Evolutionary conservation across 2,113 vertebrate species (phyloP).

Genomic region (Aptenodytes patagonicus): DNA sequence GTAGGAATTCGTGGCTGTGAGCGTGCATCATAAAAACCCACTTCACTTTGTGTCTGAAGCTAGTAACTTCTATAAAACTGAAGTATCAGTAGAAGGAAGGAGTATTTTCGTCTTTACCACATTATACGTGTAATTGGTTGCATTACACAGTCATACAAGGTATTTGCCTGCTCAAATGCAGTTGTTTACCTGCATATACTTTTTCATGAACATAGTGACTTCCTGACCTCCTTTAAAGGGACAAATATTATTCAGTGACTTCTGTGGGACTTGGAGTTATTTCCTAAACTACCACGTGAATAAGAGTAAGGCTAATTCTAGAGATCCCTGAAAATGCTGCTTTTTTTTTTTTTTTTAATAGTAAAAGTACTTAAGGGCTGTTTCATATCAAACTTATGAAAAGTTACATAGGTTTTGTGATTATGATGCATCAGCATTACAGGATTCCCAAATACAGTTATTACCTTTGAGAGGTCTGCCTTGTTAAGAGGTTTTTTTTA

Average conservation of each 20-base stretch:
- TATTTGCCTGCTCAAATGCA: background rate
- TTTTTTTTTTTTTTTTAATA: background rate
- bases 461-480: background rate
- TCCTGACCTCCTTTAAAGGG: background rate
- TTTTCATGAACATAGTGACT: background rate
- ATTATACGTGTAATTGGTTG: background rate
- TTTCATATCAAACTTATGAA: background rate
- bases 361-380: background rate
- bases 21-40: background rate
- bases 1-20: constrained; percentile 60
- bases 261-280: background rate
- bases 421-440: background rate
- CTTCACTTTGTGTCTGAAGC: background rate
- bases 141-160: background rate
- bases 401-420: background rate
- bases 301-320: background rate
- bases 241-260: background rate
- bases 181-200: background rate
- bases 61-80: background rate
- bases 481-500: background rate
- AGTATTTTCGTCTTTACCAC: background rate
- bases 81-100: background rate
- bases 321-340: background rate
- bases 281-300: background rate
- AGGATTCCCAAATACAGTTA: background rate